Base-by-base conservation (phyloP, 2,888 invertebrate genomes). In the Drosophila emarginata region DNA sequence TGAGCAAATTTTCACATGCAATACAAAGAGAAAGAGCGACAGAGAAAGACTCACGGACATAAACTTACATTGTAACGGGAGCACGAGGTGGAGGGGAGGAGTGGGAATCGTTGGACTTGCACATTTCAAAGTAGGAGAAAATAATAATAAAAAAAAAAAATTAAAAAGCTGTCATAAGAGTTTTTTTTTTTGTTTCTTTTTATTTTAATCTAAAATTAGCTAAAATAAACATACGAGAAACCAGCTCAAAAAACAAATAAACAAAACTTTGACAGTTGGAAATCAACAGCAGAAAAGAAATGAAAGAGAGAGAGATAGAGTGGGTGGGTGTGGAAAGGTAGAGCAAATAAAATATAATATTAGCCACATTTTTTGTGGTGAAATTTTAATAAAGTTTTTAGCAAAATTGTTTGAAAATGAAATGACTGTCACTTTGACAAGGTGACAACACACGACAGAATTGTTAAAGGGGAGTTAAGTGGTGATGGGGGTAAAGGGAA, bases 1-100 rank as follows among this genome's bases (percentile, higher is more conserved):
- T 76, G 75, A 74, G 79, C 87, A 83, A 67, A 73, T 86, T 86
- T 86, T 76, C 87, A 83, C 88, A 88, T 86, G 88, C 87, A 75
- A 84, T 64, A 69, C 52, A 56, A 11, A 56, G 36, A 37, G 23
- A 18, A 15, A 15, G 3, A 18, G 4, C 3, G 40, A 18, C 2
- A 40, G 40, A 45, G 45, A 45, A 12, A 45, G 18, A 21, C 11
- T 21, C 21, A 45, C 18, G 21, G 45, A 14, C 45, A 45, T 12
- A 21, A 45, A 45, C 18, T 45, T 45, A 45, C 12, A 45, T 21
- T 45, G 45, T 18, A 45, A 45, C 26, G 12, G 45, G 45, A 11
- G 11, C 11, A 9, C 1, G 32, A 11, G 9, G 32, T 7, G 32
- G 32, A 1, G 4, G 32, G 9, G 32, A 4, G 9, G 11, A 4